Base-by-base conservation (phyloP, 1,140 invertebrate species). In the Atta cephalotes region DNA sequence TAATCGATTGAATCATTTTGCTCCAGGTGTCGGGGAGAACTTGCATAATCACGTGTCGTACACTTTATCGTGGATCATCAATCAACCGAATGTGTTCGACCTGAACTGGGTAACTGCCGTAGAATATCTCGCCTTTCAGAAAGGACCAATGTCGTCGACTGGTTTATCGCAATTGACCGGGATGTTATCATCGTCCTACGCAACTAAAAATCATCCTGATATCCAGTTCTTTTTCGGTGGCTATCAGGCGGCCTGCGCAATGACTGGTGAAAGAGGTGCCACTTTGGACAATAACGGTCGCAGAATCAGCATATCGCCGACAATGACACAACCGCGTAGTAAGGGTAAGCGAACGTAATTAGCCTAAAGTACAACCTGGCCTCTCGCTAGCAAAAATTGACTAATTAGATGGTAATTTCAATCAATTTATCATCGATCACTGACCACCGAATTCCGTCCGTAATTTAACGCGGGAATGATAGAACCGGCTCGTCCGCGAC, bases 41-140 rank as follows among this genome's bases (percentile, higher is more conserved):
- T 93, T 98, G 1, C 97, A 97, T 14, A 97, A 97, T 92, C 97
- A 97, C 88, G 96, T 97, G 0, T 96, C 97, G 0, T 96, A 96
- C 51, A 96, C 94, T 14, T 88, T 96, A 53, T 94, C 92, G 1
- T 96, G 87, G 86, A 94, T 85, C 78, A 96, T 94, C 51, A 96
- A 96, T 87, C 93, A 95, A 77, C 96, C 95, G 3, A 96, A 96
- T 62, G 93, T 94, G 0, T 96, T 96, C 58, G 96, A 96, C 65
- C 87, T 97, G n/a, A 96, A 96, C 78, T 97, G 96, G 96, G 95
- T 95, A 2, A 93, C 95, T 0, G 96, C 95, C 25, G 93, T 96
- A 70, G 96, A 97, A 21, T 97, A 97, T 90, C 91, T 97, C 87
- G 87, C 96, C 10, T 95, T 96, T 49, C 95, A 96, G 77, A 95